These are phyloP conservation scores for Hirtodrosophila histrioides DNA, from an alignment of 2,888 invertebrate genomes.

Conservation along the genomic window DNA sequence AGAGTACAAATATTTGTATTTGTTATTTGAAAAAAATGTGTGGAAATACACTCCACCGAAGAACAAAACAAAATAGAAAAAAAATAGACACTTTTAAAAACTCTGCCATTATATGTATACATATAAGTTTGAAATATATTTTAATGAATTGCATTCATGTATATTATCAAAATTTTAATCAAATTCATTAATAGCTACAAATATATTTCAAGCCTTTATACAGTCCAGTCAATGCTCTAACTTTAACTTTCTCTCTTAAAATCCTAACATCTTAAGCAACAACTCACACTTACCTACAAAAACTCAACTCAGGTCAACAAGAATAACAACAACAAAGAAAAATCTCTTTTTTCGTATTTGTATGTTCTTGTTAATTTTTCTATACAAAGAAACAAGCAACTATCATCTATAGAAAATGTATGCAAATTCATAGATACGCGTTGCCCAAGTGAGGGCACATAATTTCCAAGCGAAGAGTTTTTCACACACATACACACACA, in stretches of 20 bases:
- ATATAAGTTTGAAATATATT: conserved; percentile 57
- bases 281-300: conserved; percentile 70
- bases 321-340: conserved; percentile 60
- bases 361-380: conserved; percentile 84
- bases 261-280: conserved; percentile 62
- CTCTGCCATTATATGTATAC: conserved; percentile 20
- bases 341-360: conserved; percentile 85
- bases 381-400: conserved; percentile 76
- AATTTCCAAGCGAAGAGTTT: conserved; percentile 55
- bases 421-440: conserved; percentile 83
- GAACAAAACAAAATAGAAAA: no score
- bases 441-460: conserved; percentile 66
- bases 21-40: conserved; percentile 33
- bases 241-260: conserved; percentile 71
- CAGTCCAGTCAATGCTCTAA: conserved; percentile 65
- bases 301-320: conserved; percentile 66
- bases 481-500: conserved; percentile 19
- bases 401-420: conserved; percentile 84
- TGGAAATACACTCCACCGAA: conserved; percentile 43
- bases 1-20: conserved; percentile 8
- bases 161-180: conserved; percentile 7
- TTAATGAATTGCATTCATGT: conserved; percentile 23
- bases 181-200: conserved; percentile 6
- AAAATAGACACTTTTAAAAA: conserved; percentile 26
- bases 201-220: conserved; percentile 55